Percentiles rank a stretch among this genome's conserved stretches.
Evolutionary conservation across 2,113 vertebrate species (phyloP).

Genomic region (Ptilonorhynchus violaceus): DNA sequence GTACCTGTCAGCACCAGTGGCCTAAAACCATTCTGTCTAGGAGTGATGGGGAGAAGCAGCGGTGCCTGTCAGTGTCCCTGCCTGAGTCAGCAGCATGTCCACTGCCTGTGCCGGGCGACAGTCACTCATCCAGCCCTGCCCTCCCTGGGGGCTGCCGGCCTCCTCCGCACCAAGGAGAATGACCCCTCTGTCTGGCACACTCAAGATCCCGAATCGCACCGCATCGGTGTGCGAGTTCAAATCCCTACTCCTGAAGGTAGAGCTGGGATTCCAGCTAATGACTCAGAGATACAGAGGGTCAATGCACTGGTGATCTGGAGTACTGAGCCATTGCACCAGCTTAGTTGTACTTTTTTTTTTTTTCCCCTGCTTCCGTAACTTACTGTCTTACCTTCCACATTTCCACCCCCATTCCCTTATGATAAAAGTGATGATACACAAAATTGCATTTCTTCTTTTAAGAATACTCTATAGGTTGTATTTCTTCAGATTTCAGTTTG

Average conservation of each 20-base stretch:
- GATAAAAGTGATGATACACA: background rate
- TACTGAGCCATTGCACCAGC: conserved; percentile 54
- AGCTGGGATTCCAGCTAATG: conserved; percentile 73
- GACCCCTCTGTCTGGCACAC: conserved; percentile 65
- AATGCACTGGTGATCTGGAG: conserved; percentile 61
- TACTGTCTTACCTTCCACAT: background rate
- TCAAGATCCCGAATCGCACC: conserved; percentile 43
- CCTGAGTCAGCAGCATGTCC: conserved; percentile 75
- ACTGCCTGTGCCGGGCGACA: conserved; percentile 49
- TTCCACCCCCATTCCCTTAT: background rate
- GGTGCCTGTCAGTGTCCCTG: conserved; percentile 66
- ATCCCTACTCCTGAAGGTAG: conserved; percentile 67
- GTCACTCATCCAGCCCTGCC: conserved; percentile 50
- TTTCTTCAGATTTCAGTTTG: background rate
- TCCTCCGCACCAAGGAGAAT: conserved; percentile 50
- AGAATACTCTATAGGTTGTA: background rate
- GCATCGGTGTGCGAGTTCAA: conserved; percentile 60
- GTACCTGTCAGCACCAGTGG: conserved; percentile 45
- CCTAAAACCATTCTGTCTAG: conserved; percentile 5
- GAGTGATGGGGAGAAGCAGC: conserved; percentile 48
- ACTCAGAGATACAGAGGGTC: conserved; percentile 72
- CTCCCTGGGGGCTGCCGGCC: conserved; percentile 54
- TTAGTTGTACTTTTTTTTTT: conserved; percentile 31
- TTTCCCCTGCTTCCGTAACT: background rate
- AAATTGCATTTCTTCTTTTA: background rate